Conservation (phyloP, 2,113 vertebrate species). For the Butorides virescens region DNA sequence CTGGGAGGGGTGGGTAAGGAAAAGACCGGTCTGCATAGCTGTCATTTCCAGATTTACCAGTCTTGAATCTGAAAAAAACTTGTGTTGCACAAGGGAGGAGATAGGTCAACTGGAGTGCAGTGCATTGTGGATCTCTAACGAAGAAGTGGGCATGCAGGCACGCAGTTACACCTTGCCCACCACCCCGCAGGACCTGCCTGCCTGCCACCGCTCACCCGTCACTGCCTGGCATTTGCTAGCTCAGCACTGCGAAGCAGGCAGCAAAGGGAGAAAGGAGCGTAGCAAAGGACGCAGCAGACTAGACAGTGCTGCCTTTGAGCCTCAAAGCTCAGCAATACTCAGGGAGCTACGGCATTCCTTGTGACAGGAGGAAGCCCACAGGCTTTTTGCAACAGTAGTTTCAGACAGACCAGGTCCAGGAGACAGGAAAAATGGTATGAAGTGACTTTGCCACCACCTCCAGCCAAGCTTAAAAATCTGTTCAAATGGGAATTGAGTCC, state of each 20-base stretch:
- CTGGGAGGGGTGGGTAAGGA: not conserved
- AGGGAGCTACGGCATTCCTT: not conserved
- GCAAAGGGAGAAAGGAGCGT: not conserved
- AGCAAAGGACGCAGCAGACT: not conserved
- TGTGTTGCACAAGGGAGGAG: not conserved
- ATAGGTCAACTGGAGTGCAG: not conserved
- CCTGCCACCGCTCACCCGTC: fast-evolving
- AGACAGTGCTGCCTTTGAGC: not conserved
- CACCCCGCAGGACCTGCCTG: not conserved
- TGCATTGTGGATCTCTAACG: not conserved
- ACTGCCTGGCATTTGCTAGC: not conserved
- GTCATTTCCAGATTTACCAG: not conserved
- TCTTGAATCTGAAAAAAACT: not conserved
- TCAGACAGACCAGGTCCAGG: not conserved
- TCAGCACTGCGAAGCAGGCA: not conserved
- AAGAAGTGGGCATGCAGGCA: not conserved
- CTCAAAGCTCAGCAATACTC: not conserved
- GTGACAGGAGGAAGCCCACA: not conserved
- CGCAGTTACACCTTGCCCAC: not conserved
- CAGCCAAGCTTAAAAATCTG: constrained; percentile 5
- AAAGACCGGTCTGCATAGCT: not conserved
- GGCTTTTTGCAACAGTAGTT: not conserved
- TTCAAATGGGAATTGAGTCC: constrained; percentile 19
- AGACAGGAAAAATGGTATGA: not conserved
- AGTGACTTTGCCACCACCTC: not conserved